Base-by-base conservation (phyloP, 2,797 vertebrate genomes). In the Morus bassanus region DNA sequence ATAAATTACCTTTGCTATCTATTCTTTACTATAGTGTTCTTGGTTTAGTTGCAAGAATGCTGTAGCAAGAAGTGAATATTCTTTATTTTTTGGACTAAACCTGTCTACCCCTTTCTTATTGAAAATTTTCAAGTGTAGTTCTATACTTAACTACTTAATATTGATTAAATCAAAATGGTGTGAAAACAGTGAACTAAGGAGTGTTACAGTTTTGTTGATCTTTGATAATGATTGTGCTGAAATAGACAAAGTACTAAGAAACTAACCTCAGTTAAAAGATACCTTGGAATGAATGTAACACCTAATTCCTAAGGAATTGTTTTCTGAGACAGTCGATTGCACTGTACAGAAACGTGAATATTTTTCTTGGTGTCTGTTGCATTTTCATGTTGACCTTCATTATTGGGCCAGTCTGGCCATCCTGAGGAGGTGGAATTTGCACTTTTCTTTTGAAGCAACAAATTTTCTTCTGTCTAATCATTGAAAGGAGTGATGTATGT, bases 321-420 rank as follows among this genome's bases (percentile, higher is more conserved):
- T 50, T 68, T 41, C 68, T 11, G 13, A 59, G 39, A 8, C 10
- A 12, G 30, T 75, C 1, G 0, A 5, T 70, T 1, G 5, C 59
- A 43, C 35, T 64, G 12, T 43, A n/a, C 18, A 28, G 41, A 39
- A 63, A 48, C 6, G 1, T 18, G 18, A 31, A n/a, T 80, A 17
- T 51, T 35, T 77, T 45, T 51, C 24, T 9, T 22, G 4, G 3
- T 30, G 28, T 67, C 43, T 69, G 12, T 63, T 81, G 43, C 3
- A 3, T 76, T 74, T 88, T 48, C 13, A 2, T 23, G 3, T 12
- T 77, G 13, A 37, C 37, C 35, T 60, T 60, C 21, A 6, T 45
- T 67, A 19, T 3, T 39, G 30, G 31, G 25, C 19, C 31, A 57
- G 33, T 79, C n/a, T 70, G 64, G 16, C 27, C 19, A 14, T 31